These are phyloP conservation scores for Hydrophis major DNA, from an alignment of 2,797 vertebrate genomes.

Conservation along the genomic window DNA sequence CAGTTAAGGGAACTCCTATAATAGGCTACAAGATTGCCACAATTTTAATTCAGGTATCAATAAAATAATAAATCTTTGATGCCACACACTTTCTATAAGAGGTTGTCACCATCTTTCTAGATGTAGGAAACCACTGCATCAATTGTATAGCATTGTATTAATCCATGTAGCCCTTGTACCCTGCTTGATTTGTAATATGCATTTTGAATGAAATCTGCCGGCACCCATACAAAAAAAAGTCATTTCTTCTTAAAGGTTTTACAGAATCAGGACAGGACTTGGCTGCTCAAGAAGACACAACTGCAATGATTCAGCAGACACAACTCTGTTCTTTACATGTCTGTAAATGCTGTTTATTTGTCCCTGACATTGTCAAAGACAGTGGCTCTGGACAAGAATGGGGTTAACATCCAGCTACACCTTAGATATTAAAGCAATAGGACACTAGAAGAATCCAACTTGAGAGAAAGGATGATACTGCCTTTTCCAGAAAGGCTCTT, in stretches of 20 bases:
- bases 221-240: neutral
- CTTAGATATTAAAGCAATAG: neutral
- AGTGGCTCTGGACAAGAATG: neutral
- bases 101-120: neutral
- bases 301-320: neutral
- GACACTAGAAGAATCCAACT: neutral
- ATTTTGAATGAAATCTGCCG: neutral
- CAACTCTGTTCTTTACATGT: too few species aligned
- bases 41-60: slow-evolving; percentile 5
- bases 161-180: neutral
- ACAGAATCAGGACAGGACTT: neutral
- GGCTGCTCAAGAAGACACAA: neutral
- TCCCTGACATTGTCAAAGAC: neutral
- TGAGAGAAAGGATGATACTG: neutral
- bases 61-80: neutral
- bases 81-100: neutral
- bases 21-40: slow-evolving; percentile 35
- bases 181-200: neutral
- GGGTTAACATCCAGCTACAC: neutral
- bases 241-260: neutral
- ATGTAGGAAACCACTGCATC: neutral
- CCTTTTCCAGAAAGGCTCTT: neutral
- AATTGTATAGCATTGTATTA: neutral
- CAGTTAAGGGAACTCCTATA: slow-evolving; percentile 65
- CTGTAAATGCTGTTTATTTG: neutral